Conservation (phyloP, 1,140 invertebrate species). For the Cydia pomonella region DNA sequence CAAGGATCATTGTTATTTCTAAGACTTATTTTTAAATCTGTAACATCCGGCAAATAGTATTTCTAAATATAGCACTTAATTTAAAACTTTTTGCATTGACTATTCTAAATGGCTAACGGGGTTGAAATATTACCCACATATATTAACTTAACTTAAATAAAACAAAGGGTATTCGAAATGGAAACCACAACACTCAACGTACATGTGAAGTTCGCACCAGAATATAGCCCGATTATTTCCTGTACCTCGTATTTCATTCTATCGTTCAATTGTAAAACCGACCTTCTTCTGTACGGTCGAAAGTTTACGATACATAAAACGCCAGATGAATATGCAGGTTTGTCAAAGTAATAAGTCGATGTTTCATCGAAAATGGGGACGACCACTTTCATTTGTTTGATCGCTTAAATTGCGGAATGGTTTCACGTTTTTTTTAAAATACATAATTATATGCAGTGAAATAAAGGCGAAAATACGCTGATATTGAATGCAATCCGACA, state of each 20-base stretch:
- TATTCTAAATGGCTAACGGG: not conserved
- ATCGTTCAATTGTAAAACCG: not conserved
- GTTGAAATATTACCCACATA: conserved; percentile 9
- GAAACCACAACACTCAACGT: not conserved
- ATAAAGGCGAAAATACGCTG: not conserved
- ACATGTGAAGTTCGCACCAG: not conserved
- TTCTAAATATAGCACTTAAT: not conserved
- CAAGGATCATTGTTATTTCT: too few species aligned
- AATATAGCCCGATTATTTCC: not conserved
- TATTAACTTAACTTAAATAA: conserved; percentile 3
- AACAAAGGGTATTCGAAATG: conserved; percentile 13
- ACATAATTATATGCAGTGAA: not conserved
- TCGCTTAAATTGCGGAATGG: conserved; percentile 1
- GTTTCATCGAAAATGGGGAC: not conserved
- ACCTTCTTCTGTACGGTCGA: not conserved
- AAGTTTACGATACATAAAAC: not conserved
- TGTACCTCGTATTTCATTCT: not conserved
- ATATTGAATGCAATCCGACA: too few species aligned
- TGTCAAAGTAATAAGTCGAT: not conserved
- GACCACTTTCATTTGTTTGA: conserved; percentile 29
- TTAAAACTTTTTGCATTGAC: not conserved
- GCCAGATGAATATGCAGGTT: not conserved
- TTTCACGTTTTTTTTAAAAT: not conserved
- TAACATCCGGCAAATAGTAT: not conserved
- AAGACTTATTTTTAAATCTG: not conserved